Percentiles rank a stretch among this genome's conserved stretches.
phyloP scores from a whole-genome alignment of 1,140 invertebrate species.

The Drosophila nigrodunni region DNA sequence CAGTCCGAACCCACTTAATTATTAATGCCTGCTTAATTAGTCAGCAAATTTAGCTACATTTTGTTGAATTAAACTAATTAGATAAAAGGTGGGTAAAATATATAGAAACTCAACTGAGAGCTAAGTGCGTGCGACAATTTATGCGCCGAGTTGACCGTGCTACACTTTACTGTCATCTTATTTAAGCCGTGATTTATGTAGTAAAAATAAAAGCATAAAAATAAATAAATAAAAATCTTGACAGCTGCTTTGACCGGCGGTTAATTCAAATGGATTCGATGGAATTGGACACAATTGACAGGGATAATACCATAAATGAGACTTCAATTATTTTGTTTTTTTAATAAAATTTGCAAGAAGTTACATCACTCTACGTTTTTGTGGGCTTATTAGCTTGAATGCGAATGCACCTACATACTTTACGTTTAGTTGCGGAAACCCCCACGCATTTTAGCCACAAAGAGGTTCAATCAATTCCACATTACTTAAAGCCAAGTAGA shows the following conservation, averaged over 20 bases:
- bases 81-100: constrained; percentile 58
- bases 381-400: constrained; percentile 10
- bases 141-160: neutral
- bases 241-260: constrained; percentile 41
- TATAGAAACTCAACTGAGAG: neutral
- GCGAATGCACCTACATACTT: neutral
- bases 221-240: constrained; percentile 11
- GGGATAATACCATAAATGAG: neutral
- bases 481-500: constrained; percentile 58
- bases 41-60: constrained; percentile 37
- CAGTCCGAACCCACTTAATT: constrained; percentile 52
- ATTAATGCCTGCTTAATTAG: constrained; percentile 71
- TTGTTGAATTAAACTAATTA: constrained; percentile 73
- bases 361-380: neutral
- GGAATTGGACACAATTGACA: neutral
- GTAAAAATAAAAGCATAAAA: neutral
- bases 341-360: no score
- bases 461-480: constrained; percentile 66
- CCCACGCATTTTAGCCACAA: constrained; percentile 1
- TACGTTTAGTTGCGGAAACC: constrained; percentile 13
- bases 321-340: neutral
- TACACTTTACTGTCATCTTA: neutral
- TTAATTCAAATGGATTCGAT: constrained; percentile 66
- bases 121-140: constrained; percentile 60
- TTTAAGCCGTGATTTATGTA: constrained; percentile 55